phyloP scores from a whole-genome alignment of 35 echinoderm and acorn worm genomes.

The Heliocidaris erythrogramma region DNA sequence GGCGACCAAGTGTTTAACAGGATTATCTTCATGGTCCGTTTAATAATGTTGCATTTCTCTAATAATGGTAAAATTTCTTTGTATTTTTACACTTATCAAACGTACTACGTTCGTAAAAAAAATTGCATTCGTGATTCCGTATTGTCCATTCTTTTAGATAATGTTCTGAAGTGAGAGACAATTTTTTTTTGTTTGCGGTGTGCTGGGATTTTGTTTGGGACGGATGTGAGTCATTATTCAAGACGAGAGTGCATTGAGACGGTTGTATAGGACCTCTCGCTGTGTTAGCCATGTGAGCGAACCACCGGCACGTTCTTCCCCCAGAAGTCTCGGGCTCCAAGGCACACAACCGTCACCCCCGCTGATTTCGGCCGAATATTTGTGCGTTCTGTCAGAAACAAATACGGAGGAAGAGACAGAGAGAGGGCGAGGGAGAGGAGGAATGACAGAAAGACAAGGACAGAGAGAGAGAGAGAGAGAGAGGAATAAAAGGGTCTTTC shows the following conservation, averaged over 20 bases:
- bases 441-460: background rate
- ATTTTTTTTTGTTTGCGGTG: constrained; percentile 26
- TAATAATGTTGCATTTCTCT: constrained; percentile 42
- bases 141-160: background rate
- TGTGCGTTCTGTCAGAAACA: constrained; percentile 25
- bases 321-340: constrained; percentile 6
- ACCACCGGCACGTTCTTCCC: constrained; percentile 37
- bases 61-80: constrained; percentile 4
- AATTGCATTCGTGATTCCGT: background rate
- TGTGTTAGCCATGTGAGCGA: constrained; percentile 32
- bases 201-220: constrained; percentile 10
- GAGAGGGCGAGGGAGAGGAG: background rate
- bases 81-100: background rate
- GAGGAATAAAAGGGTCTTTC: background rate
- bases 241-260: constrained; percentile 33
- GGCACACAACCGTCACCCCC: background rate
- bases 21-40: constrained; percentile 37
- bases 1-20: background rate
- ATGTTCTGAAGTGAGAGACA: background rate
- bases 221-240: constrained; percentile 46
- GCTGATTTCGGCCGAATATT: constrained; percentile 42
- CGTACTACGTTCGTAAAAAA: background rate
- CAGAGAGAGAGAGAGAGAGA: background rate
- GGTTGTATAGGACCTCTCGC: constrained; percentile 19
- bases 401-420: background rate